Base-by-base conservation (phyloP, 2,113 vertebrate species). In the Myrmecophaga tridactyla region DNA sequence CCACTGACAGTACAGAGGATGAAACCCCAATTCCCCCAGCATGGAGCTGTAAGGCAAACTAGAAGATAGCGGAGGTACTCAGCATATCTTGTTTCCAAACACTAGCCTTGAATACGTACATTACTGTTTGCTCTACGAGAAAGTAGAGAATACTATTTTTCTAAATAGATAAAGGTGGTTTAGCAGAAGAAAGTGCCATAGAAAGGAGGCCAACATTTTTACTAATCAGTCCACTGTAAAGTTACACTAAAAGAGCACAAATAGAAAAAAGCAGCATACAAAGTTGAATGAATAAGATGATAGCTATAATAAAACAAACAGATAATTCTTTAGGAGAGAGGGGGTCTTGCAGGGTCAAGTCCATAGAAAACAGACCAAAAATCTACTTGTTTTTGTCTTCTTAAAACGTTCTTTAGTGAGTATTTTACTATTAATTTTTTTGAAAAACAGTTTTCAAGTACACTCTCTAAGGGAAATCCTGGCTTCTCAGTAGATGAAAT, bases 311-410 rank as follows among this genome's bases (percentile, higher is more conserved):
- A 39, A 92, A 67, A 75, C 62, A 84, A 80, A 53, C 78, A 67
- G 69, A 29, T 15, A 51, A 25, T 81, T 92, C 34, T 73, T 93
- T 82, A 90, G 62, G 90, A 92, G 81, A 10, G 72, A 96, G 14
- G 41, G 2, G 4, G 12, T 58, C 77, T 25, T 43, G n/a, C 65
- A 48, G 36, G 48, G 7, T 70, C 81, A 62, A 17, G 39, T 36
- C 85, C 90, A 95, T 90, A 92, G 51, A 96, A 94, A 96, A 48
- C 46, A 67, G 9, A 67, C 11, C 36, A 67, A 48, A 86, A 96
- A 63, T 36, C 0, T 41, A 83, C 36, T 63, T 75, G 34, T 27
- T 82, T 76, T 31, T 48, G 53, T 78, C 77, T 43, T 81, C 85
- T 73, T 77, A 39, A 76, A 53, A 43, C 41, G 72, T 80, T 65